Base-by-base conservation (phyloP, 1,140 invertebrate species). In the Andricus grossulariae region DNA sequence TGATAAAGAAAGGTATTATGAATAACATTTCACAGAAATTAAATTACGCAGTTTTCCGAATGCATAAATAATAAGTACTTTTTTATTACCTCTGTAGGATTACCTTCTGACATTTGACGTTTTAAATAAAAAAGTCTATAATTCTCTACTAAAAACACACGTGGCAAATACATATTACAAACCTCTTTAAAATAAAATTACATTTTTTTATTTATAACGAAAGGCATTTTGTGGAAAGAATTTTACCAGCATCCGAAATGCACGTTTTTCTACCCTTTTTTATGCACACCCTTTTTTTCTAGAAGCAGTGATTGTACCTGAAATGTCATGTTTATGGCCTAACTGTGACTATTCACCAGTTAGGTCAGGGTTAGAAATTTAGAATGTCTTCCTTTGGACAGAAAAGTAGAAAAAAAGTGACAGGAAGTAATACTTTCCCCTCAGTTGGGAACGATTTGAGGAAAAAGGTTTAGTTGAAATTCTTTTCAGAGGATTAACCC, bases 241-340 rank as follows among this genome's bases (percentile, higher is more conserved):
- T 86, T 86, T 87, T 86, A 86, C 80, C 80, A 25, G 80, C 85
- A 82, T 85, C 81, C 82, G 81, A 84, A 86, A 85, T 82, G 78
- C 55, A 60, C 32, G 19, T 25, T 60, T 60, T 13, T 32, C 6
- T 13, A 32, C 12, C 21, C 39, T 74, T 80, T 83, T 82, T 39
- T 55, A 32, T 32, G 25, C 4, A 32, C 25, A 32, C 5, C 10
- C n/a, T 55, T 55, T 55, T 18, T 55, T 55, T 55, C 15, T 15
- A 32, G 25, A 2, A 5, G 25, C n/a, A 77, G 82, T 71, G 78
- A 81, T 76, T 75, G 70, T 84, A 76, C 73, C 73, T 81, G 73
- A 74, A 72, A 80, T 81, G 2, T 5, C 25, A 5, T 2, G 2
- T 32, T 32, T 32, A 32, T 32, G 25, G 25, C 2, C 25, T 32